phyloP scores from a whole-genome alignment of 2,797 vertebrate genomes.

The Gadopsis marmoratus region DNA sequence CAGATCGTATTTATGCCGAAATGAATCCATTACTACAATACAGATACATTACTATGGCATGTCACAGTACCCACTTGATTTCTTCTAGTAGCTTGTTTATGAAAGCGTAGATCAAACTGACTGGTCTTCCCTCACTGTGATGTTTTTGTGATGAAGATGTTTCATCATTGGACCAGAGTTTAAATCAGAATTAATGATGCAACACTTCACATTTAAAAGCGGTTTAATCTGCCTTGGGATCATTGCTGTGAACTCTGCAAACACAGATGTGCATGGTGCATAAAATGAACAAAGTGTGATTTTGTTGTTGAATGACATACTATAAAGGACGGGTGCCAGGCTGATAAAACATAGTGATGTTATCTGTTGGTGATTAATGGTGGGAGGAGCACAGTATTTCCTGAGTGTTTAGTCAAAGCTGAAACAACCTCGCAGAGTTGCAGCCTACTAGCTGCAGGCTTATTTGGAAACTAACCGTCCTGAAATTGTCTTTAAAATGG shows the following conservation, averaged over 20 bases:
- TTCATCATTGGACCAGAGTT: constrained; percentile 27
- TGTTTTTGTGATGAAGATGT: constrained; percentile 30
- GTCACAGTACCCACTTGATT: constrained; percentile 13
- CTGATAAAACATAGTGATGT: constrained; percentile 14
- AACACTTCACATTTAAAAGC: constrained; percentile 4
- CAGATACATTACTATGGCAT: not conserved
- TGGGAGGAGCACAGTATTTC: constrained; percentile 25
- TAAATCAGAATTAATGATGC: constrained; percentile 9
- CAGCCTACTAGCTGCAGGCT: constrained; percentile 20
- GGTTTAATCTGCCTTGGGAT: constrained; percentile 7
- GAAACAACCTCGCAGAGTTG: constrained; percentile 1
- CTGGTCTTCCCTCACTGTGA: not conserved
- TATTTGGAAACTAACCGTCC: constrained; percentile 30
- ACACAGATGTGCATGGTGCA: not conserved
- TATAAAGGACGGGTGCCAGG: constrained; percentile 26
- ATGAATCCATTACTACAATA: not conserved
- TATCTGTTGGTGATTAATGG: constrained; percentile 25
- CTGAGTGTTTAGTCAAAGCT: constrained; percentile 21
- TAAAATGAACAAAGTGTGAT: constrained; percentile 12
- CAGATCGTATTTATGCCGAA: not conserved
- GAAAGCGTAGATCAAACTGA: constrained; percentile 31
- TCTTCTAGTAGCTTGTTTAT: constrained; percentile 5
- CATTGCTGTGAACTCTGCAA: constrained; percentile 1
- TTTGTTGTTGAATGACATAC: constrained; percentile 17
- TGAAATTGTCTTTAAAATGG: constrained; percentile 57